Evolutionary conservation across 2,113 vertebrate species (phyloP), one percentile per base, ranked within the genome.

Genomic region (human): DNA sequence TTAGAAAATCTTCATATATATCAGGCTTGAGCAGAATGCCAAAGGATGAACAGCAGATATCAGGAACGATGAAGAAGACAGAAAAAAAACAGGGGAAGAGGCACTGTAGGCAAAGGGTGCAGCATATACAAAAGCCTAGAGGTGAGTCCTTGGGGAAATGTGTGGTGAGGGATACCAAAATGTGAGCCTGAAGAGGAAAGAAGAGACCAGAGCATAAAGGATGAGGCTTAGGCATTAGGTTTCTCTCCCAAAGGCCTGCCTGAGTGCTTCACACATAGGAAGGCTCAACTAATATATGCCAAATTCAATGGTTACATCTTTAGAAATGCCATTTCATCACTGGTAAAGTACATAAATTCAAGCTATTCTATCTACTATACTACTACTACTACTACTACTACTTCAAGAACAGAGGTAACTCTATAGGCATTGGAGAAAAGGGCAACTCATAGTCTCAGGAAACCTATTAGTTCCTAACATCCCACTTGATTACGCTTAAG

Each of bases 361-460:
- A 88, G 18, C 85, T 81, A 48, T 93, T 96, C 59, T 43, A 84
- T 5, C 12, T 64, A 64, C 61, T 30, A 64, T 35, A 52, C 76
- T 5, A 88, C 35, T 64, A 30, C 61, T 5, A 88, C 35, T 64
- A 30, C 61, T 52, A 18, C 17, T 55, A 7, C 52, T 55, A 2
- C 52, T 27, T 94, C 30, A 89, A 48, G 14, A 82, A 94, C 32
- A 94, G 8, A 88, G 84, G 25, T 27, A 78, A 79, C 27, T 72
- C 70, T 82, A 64, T 4, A 16, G 38, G 8, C 22, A 45, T 11
- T 38, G 23, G 27, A 80, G 40, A 90, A 96, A 80, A 57, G 2
- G 30, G 25, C 7, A 43, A 64, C 50, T 45, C n/a, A n/a, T n/a
- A 48, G 92, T 8, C 17, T n/a, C 30, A 40, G 8, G 22, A 96